These are phyloP conservation scores for Platysteira castanea DNA, from an alignment of 2,113 vertebrate species.

Conservation along the genomic window DNA sequence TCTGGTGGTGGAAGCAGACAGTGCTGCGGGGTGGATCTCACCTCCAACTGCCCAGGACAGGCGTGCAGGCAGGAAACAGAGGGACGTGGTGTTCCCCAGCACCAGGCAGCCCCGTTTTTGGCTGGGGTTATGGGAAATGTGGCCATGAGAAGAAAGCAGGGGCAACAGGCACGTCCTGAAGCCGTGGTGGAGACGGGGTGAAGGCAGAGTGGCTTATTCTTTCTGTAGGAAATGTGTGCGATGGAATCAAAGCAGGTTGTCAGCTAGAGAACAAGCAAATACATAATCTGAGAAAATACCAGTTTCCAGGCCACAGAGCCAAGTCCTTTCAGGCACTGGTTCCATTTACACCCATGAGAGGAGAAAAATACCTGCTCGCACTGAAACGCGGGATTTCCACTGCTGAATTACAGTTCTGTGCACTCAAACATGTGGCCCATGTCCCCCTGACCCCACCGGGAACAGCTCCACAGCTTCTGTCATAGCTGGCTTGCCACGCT, in stretches of 20 bases:
- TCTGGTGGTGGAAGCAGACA: neutral
- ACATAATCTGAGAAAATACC: neutral
- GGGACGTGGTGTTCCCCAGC: neutral
- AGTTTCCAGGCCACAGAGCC: neutral
- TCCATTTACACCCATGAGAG: neutral
- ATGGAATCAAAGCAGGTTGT: neutral
- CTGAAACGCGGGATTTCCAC: neutral
- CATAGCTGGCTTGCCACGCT: neutral
- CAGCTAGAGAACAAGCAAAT: neutral
- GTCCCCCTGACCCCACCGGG: constrained; percentile 38
- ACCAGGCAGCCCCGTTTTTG: neutral
- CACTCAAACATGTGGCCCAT: neutral
- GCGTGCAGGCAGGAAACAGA: neutral
- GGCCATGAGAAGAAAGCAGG: neutral
- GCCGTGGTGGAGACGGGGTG: neutral
- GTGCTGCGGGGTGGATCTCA: neutral
- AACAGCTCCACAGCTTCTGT: neutral
- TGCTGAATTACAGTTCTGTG: neutral
- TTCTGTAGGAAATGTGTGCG: neutral
- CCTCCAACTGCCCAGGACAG: neutral
- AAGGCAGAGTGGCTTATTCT: neutral
- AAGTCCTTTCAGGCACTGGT: neutral
- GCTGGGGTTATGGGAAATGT: neutral
- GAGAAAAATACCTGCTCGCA: neutral
- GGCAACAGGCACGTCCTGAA: neutral